Percentiles rank a stretch among this genome's conserved stretches.
Evolutionary conservation across 2,888 invertebrate species (phyloP).

Genomic region (Synergus laeviventris): DNA sequence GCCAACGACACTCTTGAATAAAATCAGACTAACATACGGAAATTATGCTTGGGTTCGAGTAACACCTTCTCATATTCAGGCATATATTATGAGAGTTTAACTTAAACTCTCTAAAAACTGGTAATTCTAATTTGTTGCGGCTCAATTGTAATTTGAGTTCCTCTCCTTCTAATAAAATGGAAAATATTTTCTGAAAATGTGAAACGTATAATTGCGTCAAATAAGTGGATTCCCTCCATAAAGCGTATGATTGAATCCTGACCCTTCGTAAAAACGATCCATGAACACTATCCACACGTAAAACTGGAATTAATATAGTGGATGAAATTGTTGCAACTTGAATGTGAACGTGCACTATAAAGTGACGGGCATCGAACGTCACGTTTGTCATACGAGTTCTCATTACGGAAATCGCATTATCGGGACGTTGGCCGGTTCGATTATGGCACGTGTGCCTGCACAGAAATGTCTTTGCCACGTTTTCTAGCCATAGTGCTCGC

Average conservation of each 20-base stretch:
- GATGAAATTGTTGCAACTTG: conserved; percentile 28
- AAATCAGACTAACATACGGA: conserved; percentile 26
- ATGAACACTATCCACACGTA: conserved; percentile 21
- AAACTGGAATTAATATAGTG: conserved; percentile 36
- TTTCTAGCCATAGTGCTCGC: neutral
- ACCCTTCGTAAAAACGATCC: conserved; percentile 18
- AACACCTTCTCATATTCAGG: neutral
- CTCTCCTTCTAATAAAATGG: too few species aligned
- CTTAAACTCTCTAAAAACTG: too few species aligned
- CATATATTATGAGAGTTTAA: neutral
- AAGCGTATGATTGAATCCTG: neutral
- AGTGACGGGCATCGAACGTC: conserved; percentile 27
- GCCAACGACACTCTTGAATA: conserved; percentile 17
- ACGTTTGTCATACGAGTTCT: conserved; percentile 39
- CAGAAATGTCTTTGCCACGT: conserved; percentile 37
- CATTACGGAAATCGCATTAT: conserved; percentile 39
- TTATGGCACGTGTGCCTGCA: conserved; percentile 35
- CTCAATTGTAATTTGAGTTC: too few species aligned
- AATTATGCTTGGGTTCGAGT: conserved; percentile 1
- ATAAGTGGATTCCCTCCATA: neutral
- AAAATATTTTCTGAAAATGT: neutral
- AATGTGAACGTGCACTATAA: conserved; percentile 23
- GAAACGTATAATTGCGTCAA: neutral
- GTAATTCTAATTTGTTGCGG: too few species aligned
- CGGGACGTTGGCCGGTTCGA: conserved; percentile 30